phyloP scores from a whole-genome alignment of 2,888 invertebrate species.

The Byasa hedistus region DNA sequence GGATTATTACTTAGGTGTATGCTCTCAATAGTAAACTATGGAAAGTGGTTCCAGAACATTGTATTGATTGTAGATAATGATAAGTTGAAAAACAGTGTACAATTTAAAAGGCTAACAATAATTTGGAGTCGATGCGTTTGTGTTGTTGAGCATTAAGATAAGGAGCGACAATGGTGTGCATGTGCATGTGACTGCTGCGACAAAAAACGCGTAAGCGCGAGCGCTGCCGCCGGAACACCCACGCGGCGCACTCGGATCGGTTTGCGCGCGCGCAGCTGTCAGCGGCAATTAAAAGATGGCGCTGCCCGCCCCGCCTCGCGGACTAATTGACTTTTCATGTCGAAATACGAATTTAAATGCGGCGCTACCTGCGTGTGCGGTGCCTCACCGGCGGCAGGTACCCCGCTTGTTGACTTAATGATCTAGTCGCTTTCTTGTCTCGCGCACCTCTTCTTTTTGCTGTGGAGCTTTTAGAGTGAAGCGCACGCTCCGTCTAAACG shows the following conservation, averaged over 20 bases:
- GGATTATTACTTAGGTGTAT: too few species aligned
- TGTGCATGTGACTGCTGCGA: neutral
- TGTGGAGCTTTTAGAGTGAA: neutral
- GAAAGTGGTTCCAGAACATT: too few species aligned
- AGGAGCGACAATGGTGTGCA: too few species aligned
- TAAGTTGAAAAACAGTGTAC: too few species aligned
- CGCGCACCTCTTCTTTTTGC: slow-evolving; percentile 25
- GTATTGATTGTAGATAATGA: too few species aligned
- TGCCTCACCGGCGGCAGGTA: slow-evolving; percentile 33
- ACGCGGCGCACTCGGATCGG: slow-evolving; percentile 46
- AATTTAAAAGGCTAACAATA: too few species aligned
- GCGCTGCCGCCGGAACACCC: slow-evolving; percentile 32
- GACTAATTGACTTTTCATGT: slow-evolving; percentile 81
- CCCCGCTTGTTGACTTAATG: slow-evolving; percentile 44
- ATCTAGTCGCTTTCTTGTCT: slow-evolving; percentile 36
- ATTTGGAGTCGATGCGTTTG: too few species aligned
- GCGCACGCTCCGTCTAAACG: neutral
- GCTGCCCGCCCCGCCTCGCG: slow-evolving; percentile 50
- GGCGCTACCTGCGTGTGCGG: slow-evolving; percentile 46
- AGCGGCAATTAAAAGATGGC: slow-evolving; percentile 69
- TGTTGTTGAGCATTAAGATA: too few species aligned
- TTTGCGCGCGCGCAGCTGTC: slow-evolving; percentile 69
- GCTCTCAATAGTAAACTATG: too few species aligned
- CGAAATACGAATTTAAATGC: slow-evolving; percentile 49
- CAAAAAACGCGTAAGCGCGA: neutral